Evolutionary conservation across 1,140 invertebrate genomes (phyloP).

Genomic region (Platyscapa corneri): DNA sequence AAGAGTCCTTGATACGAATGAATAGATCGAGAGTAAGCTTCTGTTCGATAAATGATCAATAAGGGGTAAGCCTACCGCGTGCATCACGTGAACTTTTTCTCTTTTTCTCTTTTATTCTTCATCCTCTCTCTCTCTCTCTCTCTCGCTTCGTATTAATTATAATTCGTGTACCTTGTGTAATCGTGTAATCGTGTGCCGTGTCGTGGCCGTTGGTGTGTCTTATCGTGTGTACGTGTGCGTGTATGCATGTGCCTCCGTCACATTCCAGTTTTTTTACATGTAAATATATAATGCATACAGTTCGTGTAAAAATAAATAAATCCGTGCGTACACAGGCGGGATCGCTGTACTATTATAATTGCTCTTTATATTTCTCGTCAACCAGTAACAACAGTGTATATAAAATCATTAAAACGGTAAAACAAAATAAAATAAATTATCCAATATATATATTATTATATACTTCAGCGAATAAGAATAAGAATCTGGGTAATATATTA

Average conservation of each 20-base stretch:
- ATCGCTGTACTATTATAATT: slow-evolving; percentile 58
- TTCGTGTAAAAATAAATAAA: slow-evolving; percentile 60
- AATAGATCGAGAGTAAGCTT: slow-evolving; percentile 21
- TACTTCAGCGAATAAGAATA: slow-evolving; percentile 59
- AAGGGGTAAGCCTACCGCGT: slow-evolving; percentile 30
- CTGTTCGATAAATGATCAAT: background rate
- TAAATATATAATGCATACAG: slow-evolving; percentile 46
- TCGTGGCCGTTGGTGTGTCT: too few species aligned
- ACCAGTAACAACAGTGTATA: slow-evolving; percentile 73
- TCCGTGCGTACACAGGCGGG: slow-evolving; percentile 52
- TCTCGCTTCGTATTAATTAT: slow-evolving; percentile 7
- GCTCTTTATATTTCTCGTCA: slow-evolving; percentile 62
- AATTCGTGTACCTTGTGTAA: background rate
- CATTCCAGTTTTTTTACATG: slow-evolving; percentile 53
- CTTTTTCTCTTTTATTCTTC: background rate
- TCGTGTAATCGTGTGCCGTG: too few species aligned
- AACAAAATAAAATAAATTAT: slow-evolving; percentile 74
- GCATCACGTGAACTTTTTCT: background rate
- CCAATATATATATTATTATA: slow-evolving; percentile 68
- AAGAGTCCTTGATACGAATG: background rate
- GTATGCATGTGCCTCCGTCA: slow-evolving; percentile 1
- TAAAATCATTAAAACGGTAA: slow-evolving; percentile 75
- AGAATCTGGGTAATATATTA: slow-evolving; percentile 73
- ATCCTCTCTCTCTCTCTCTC: background rate
- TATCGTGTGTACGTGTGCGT: background rate